Conservation (phyloP, 2,797 vertebrate genomes). For the Scleropages formosus region DNA sequence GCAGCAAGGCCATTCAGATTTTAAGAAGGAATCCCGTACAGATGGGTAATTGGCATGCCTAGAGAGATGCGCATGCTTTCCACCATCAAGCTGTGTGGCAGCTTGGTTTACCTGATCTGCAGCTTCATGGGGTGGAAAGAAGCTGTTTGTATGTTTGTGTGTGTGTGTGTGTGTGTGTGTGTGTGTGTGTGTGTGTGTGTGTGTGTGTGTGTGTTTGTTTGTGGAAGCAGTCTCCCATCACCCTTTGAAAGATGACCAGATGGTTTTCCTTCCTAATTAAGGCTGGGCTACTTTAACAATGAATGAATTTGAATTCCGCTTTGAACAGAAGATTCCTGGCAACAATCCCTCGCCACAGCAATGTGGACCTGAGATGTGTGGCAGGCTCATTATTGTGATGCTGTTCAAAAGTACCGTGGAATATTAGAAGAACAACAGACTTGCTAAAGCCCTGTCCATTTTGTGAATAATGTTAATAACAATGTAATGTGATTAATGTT, state of each 20-base stretch:
- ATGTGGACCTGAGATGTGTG: background rate
- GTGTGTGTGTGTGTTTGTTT: conserved; percentile 18
- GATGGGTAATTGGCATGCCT: background rate
- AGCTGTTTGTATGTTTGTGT: background rate
- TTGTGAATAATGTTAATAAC: too few relatives aligned
- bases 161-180: conserved; percentile 10
- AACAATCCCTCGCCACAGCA: background rate
- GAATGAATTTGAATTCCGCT: conserved; percentile 53
- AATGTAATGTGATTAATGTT: too few relatives aligned
- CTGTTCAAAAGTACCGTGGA: too few relatives aligned
- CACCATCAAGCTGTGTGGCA: background rate
- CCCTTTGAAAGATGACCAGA: conserved; percentile 50
- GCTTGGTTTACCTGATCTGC: background rate
- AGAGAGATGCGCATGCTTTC: background rate
- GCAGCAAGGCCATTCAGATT: background rate
- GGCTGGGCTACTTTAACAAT: conserved; percentile 50
- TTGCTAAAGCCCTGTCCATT: too few relatives aligned
- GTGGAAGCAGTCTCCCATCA: conserved; percentile 34
- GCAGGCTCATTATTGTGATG: too few relatives aligned
- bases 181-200: conserved; percentile 22
- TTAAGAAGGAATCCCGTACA: background rate
- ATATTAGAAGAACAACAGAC: too few relatives aligned
- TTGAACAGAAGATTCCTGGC: conserved; percentile 22
- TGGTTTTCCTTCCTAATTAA: conserved; percentile 55
- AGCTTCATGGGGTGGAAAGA: background rate